A percentile compares a stretch with the other conserved stretches of the same genome.
phyloP scores from a whole-genome alignment of 2,113 vertebrate genomes.

The Oxyura jamaicensis region DNA sequence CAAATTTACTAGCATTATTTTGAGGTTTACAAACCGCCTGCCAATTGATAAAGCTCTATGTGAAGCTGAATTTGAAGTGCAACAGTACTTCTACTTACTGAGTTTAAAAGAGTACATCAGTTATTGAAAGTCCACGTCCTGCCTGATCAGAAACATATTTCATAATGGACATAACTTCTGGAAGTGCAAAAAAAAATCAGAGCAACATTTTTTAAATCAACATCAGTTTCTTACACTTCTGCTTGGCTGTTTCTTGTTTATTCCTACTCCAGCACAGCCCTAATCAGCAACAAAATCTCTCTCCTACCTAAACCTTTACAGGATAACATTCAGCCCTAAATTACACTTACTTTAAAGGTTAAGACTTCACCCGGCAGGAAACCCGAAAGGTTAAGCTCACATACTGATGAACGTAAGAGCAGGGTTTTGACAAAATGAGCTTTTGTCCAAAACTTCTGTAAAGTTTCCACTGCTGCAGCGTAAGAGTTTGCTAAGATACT shows the following conservation, averaged over 20 bases:
- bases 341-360: neutral
- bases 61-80: neutral
- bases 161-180: neutral
- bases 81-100: neutral
- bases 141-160: rapidly evolving
- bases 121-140: neutral
- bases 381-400: neutral
- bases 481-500: neutral
- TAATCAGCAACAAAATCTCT: neutral
- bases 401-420: neutral
- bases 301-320: neutral
- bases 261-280: rapidly evolving
- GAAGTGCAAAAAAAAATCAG: neutral
- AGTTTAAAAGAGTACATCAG: neutral
- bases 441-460: neutral
- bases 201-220: neutral
- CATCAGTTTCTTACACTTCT: neutral
- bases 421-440: neutral
- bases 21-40: neutral
- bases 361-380: neutral
- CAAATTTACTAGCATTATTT: neutral
- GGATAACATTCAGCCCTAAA: neutral
- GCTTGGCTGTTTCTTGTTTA: neutral
- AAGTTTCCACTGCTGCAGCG: neutral
- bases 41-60: neutral